Percentiles rank a stretch among this genome's conserved stretches.
These are phyloP conservation scores for Liopterus haemorrhoidalis DNA, from an alignment of 2,888 invertebrate species.

Conservation along the genomic window DNA sequence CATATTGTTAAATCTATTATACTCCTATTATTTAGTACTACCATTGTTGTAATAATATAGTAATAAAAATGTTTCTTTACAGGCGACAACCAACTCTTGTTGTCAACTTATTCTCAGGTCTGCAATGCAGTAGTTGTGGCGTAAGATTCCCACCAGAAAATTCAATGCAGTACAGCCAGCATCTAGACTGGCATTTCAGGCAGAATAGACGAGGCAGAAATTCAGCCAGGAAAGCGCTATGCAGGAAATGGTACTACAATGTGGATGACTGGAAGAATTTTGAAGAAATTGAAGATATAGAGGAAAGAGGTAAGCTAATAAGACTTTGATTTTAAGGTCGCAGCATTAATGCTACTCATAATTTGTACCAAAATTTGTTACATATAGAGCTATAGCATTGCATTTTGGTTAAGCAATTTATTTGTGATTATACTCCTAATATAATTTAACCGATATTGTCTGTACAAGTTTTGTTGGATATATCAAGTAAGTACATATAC, in stretches of 20 bases:
- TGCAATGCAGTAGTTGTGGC: constrained; percentile 96
- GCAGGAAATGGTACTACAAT: constrained; percentile 86
- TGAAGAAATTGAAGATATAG: constrained; percentile 86
- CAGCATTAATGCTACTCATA: background rate
- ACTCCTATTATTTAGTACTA: constrained; percentile 2
- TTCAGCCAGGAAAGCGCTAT: constrained; percentile 74
- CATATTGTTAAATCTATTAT: constrained; percentile 10
- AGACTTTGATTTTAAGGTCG: background rate
- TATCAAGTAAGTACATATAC: too few relatives aligned
- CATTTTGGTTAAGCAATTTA: too few relatives aligned
- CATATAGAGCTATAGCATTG: too few relatives aligned
- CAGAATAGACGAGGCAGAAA: constrained; percentile 87
- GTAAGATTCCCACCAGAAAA: constrained; percentile 86
- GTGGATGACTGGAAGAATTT: constrained; percentile 89
- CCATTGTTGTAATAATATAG: background rate
- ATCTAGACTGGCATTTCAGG: constrained; percentile 98
- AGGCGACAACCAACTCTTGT: constrained; percentile 71
- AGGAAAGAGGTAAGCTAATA: constrained; percentile 64
- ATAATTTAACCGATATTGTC: background rate
- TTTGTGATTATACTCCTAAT: too few relatives aligned
- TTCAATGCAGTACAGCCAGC: constrained; percentile 85
- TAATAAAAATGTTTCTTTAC: constrained; percentile 33
- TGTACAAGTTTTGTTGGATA: too few relatives aligned
- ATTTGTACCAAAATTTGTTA: background rate
- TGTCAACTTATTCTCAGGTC: constrained; percentile 71